These are phyloP conservation scores for Acinonyx jubatus DNA, from an alignment of 2,113 vertebrate species.

Conservation along the genomic window DNA sequence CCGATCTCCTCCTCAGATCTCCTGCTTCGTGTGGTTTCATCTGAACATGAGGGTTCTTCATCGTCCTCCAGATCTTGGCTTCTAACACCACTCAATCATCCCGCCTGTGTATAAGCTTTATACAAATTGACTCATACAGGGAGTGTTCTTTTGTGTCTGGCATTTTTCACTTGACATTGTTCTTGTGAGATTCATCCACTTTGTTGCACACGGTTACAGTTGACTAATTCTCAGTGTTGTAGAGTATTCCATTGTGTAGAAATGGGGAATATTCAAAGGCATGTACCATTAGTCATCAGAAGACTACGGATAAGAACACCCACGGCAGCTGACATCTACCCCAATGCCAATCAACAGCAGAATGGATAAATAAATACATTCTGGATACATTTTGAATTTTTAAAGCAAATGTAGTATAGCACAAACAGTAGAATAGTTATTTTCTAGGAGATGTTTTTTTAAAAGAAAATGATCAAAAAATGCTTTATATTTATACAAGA, in stretches of 20 bases:
- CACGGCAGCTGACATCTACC: not conserved
- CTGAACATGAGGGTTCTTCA: no score
- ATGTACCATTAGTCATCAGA: not conserved
- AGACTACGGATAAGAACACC: not conserved
- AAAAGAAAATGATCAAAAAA: not conserved
- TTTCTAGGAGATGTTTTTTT: not conserved
- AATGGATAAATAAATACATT: not conserved
- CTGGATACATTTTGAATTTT: not conserved
- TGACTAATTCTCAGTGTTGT: not conserved
- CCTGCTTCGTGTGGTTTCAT: rapidly evolving
- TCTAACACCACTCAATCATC: no score
- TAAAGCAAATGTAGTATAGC: not conserved
- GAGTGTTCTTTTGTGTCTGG: no score
- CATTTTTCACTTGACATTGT: not conserved
- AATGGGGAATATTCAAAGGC: not conserved
- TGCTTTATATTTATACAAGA: not conserved
- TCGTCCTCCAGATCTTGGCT: not conserved
- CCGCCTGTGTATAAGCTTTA: not conserved
- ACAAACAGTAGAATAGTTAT: not conserved
- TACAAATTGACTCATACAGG: no score
- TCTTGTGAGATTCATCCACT: not conserved
- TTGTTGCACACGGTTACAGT: not conserved
- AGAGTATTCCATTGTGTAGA: not conserved
- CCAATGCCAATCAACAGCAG: not conserved
- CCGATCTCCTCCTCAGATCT: not conserved